phyloP scores from a whole-genome alignment of 1,140 invertebrate species.

The Eueides isabella region DNA sequence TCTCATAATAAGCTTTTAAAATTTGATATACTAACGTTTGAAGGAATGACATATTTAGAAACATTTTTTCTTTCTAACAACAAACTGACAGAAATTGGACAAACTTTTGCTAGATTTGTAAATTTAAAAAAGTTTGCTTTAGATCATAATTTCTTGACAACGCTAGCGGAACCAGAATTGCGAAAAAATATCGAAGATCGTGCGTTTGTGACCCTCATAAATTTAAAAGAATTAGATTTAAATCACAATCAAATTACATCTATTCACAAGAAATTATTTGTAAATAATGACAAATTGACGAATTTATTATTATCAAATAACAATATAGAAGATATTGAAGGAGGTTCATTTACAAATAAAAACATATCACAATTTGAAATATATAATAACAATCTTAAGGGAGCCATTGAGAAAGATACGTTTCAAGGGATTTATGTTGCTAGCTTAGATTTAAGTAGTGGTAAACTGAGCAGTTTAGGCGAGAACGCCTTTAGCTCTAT shows the following conservation, averaged over 20 bases:
- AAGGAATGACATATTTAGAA: conserved; percentile 24
- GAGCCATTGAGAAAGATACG: conserved; percentile 21
- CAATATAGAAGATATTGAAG: conserved; percentile 22
- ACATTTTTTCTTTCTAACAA: conserved; percentile 22
- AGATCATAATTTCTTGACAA: conserved; percentile 26
- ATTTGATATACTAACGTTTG: conserved; percentile 29
- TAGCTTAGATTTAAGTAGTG: conserved; percentile 24
- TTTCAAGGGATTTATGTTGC: conserved; percentile 19
- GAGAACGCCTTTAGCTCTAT: conserved; percentile 27
- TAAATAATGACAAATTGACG: conserved; percentile 7
- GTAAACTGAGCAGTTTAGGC: conserved; percentile 11
- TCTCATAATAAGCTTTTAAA: conserved; percentile 20
- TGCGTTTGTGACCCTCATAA: not conserved
- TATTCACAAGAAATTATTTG: conserved; percentile 18
- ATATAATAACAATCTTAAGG: conserved; percentile 18
- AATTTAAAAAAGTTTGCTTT: conserved; percentile 25
- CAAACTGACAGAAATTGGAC: conserved; percentile 21
- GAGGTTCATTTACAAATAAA: conserved; percentile 17
- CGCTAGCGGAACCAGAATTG: conserved; percentile 16
- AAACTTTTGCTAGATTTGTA: conserved; percentile 27
- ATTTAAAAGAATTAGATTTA: conserved; percentile 23
- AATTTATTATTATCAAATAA: conserved; percentile 21
- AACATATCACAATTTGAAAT: conserved; percentile 26
- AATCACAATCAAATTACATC: conserved; percentile 17
- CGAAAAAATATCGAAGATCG: conserved; percentile 13